A percentile compares a stretch with the other conserved stretches of the same genome.
phyloP scores from a whole-genome alignment of 2,888 invertebrate genomes.

The Spicauda simplicius region DNA sequence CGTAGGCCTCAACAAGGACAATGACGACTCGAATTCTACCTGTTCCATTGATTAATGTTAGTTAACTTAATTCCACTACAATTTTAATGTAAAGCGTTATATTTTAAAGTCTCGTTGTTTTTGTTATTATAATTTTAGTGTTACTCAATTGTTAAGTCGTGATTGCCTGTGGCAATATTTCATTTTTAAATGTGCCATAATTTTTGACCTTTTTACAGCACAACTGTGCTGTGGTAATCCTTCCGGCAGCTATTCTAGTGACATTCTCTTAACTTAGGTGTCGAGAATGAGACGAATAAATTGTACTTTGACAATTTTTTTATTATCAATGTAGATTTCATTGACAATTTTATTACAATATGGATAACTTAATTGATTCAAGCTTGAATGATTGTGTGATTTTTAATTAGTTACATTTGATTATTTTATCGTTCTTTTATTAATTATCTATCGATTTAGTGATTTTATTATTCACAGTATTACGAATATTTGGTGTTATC shows the following conservation, averaged over 20 bases:
- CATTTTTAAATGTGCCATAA: constrained; percentile 15
- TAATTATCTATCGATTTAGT: constrained; percentile 32
- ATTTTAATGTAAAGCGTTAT: constrained; percentile 19
- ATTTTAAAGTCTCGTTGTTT: constrained; percentile 6
- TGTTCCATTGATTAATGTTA: constrained; percentile 50
- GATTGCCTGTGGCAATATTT: constrained; percentile 5
- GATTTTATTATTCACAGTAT: not conserved
- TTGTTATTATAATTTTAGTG: not conserved
- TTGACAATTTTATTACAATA: not conserved
- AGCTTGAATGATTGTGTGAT: constrained; percentile 13
- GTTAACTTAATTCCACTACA: constrained; percentile 7
- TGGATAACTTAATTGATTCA: not conserved
- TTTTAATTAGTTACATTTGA: constrained; percentile 33
- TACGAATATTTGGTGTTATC: constrained; percentile 6
- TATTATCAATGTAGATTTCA: not conserved
- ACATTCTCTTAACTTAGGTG: not conserved
- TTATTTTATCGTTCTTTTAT: constrained; percentile 35
- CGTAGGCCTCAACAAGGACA: constrained; percentile 40
- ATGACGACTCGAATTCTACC: constrained; percentile 64
- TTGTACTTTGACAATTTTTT: not conserved
- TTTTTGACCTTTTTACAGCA: constrained; percentile 9
- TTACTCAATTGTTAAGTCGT: not conserved
- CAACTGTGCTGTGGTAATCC: not conserved
- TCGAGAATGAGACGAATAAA: not conserved
- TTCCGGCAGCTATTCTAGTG: not conserved